Evolutionary conservation across 35 echinoderm and acorn worm genomes (phyloP).

Genomic region (Nesometra sesokonis): DNA sequence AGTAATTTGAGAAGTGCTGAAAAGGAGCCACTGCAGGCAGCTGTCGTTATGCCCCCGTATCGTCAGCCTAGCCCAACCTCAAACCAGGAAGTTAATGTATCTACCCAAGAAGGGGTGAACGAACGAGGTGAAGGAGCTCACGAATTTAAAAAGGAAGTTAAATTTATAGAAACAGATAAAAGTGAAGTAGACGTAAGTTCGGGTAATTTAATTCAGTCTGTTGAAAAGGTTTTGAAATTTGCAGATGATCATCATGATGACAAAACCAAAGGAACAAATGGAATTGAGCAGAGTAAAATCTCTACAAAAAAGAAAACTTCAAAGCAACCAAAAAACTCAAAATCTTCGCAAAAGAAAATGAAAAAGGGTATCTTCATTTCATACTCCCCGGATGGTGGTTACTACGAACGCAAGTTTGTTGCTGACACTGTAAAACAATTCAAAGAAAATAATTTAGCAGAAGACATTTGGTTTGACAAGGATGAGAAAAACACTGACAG

Average conservation of each 20-base stretch:
- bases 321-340: not conserved
- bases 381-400: constrained; percentile 88
- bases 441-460: constrained; percentile 80
- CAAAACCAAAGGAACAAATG: no score
- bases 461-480: constrained; percentile 99
- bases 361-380: constrained; percentile 90
- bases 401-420: constrained; percentile 74
- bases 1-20: no score
- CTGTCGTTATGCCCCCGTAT: not conserved
- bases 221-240: not conserved
- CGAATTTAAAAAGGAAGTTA: not conserved
- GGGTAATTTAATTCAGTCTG: not conserved
- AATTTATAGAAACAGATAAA: not conserved
- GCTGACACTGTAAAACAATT: constrained; percentile 68
- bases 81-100: not conserved
- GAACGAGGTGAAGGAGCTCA: not conserved
- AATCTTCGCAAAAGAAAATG: constrained; percentile 42
- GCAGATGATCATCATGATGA: not conserved
- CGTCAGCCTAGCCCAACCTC: not conserved
- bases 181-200: not conserved
- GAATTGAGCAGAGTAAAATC: not conserved
- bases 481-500: constrained; percentile 85
- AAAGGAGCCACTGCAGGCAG: no score
- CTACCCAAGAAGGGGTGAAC: not conserved
- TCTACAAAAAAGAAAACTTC: not conserved